Percentiles rank a stretch among this genome's conserved stretches.
Conservation (phyloP, 2,888 invertebrate genomes). For the Cataglyphis livida region DNA sequence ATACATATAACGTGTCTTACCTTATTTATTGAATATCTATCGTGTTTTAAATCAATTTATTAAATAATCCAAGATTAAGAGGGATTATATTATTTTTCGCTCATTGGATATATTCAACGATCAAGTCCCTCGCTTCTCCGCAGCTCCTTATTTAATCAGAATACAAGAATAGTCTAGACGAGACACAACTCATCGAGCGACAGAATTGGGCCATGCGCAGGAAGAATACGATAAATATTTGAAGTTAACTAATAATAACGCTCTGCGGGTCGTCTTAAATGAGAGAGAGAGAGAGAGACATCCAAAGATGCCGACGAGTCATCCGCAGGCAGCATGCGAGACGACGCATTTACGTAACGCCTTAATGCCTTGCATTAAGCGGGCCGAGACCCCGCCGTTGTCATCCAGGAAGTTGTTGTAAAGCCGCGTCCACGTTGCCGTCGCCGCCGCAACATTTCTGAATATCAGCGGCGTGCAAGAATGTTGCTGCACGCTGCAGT, state of each 20-base stretch:
- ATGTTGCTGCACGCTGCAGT: conserved; percentile 28
- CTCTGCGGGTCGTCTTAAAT: conserved; percentile 68
- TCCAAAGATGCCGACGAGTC: conserved; percentile 74
- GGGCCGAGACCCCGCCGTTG: conserved; percentile 44
- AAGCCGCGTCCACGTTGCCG: conserved; percentile 25
- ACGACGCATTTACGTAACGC: conserved; percentile 76
- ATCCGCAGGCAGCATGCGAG: conserved; percentile 55
- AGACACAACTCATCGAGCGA: conserved; percentile 58
- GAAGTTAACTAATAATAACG: conserved; percentile 83
- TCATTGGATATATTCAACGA: not conserved
- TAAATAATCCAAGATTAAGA: not conserved
- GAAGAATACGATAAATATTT: conserved; percentile 82
- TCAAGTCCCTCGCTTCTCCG: not conserved
- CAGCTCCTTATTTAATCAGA: conserved; percentile 54
- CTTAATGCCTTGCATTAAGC: conserved; percentile 72
- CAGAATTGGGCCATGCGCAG: conserved; percentile 42
- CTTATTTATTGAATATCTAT: no score
- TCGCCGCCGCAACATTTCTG: conserved; percentile 19
- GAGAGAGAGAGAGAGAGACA: conserved; percentile 67
- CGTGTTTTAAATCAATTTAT: not conserved
- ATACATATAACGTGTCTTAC: no score
- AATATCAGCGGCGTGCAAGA: conserved; percentile 41
- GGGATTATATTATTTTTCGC: not conserved
- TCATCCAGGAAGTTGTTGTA: conserved; percentile 72
- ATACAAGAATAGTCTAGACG: conserved; percentile 65